phyloP scores from a whole-genome alignment of 2,797 vertebrate species.

The Myotis myotis region DNA sequence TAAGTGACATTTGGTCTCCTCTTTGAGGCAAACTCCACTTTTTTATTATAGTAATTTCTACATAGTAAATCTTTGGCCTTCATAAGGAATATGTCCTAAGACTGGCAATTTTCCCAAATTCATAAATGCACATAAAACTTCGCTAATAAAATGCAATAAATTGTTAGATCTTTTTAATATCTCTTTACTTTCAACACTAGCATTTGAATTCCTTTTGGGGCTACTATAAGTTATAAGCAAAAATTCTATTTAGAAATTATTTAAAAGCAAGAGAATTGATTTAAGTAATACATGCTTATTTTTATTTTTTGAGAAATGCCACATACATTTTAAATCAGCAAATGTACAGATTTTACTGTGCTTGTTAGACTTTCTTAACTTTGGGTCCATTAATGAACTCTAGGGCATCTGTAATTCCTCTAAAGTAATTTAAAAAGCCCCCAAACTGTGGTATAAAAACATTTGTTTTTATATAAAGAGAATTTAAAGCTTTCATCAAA shows the following conservation, averaged over 20 bases:
- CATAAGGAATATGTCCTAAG: background rate
- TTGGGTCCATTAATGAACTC: background rate
- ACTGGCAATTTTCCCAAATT: slow-evolving; percentile 28
- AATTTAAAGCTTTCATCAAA: background rate
- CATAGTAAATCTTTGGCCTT: slow-evolving; percentile 23
- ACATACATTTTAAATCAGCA: slow-evolving; percentile 2
- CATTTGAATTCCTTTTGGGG: background rate
- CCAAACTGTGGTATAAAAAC: background rate
- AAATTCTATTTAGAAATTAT: background rate
- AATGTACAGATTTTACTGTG: background rate
- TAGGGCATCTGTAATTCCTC: background rate
- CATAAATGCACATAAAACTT: background rate
- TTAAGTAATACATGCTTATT: background rate
- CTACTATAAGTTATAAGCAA: slow-evolving; percentile 12
- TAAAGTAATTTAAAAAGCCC: background rate
- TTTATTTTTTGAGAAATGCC: background rate
- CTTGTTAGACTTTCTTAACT: slow-evolving; percentile 39
- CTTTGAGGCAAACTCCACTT: background rate
- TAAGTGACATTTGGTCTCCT: background rate
- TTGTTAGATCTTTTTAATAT: background rate
- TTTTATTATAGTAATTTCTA: slow-evolving; percentile 8
- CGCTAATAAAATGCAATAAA: background rate
- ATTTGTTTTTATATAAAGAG: background rate
- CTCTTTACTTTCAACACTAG: background rate
- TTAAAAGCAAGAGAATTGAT: slow-evolving; percentile 5